Base-by-base conservation (phyloP, 2,113 vertebrate genomes). In the Austrofundulus limnaeus region DNA sequence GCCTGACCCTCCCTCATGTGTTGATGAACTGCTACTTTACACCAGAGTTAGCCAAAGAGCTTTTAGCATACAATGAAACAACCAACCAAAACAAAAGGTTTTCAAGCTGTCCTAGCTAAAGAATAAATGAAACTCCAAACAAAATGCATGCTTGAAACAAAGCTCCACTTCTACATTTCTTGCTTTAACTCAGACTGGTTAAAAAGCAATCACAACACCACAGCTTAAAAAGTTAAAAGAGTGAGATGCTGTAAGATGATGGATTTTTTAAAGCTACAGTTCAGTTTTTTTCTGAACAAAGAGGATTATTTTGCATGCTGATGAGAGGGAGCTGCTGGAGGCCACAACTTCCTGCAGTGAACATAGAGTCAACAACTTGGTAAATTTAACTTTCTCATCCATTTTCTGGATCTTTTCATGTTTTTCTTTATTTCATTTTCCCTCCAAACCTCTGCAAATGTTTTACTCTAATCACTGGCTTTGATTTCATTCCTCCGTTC, bases 391-490 rank as follows among this genome's bases (percentile, higher is more conserved):
- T 77, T 85, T 81, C 66, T 63, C 58, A 55, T 78, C 20, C 51
- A 38, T 34, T 70, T 81, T 74, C 45, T 52, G 14, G 37, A 43
- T 61, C 53, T 49, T 81, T 66, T 78, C 28, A 64, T 63, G 61
- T 70, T 47, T n/a, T 34, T 34, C 41, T 45, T 42, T 31, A 20
- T 67, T 23, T 7, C 34, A 56, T 39, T 14, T 12, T n/a, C 21
- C 24, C 16, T 5, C 66, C 52, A 67, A 74, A 81, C 72, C 80
- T 72, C 60, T 42, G 57, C 60, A 81, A 82, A 87, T 70, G 80
- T 73, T 80, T 62, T n/a, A 24, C 61, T 73, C 38, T 87, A 81
- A 86, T 87, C 77, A 74, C n/a, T 43, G n/a, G 51, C 84, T 90
- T 85, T 84, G 75, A 86, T 87, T 87, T 60, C 49, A 16, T 75